These are phyloP conservation scores for Tenualosa ilisha DNA, from an alignment of 2,797 vertebrate species.

Conservation along the genomic window DNA sequence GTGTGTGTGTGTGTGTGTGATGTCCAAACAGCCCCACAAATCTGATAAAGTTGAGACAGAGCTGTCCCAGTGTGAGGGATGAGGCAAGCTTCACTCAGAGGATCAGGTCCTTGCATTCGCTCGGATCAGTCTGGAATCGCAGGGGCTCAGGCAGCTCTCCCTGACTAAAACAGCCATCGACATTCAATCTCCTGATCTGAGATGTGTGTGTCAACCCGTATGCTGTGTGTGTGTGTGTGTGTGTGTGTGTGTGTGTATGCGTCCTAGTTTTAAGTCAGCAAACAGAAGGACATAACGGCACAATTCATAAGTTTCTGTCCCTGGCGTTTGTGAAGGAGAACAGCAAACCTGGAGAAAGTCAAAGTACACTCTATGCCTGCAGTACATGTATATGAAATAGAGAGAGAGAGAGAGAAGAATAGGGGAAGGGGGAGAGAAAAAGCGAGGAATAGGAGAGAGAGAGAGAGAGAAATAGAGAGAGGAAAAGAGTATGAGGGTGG, in stretches of 20 bases:
- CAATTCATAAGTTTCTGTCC: constrained; percentile 5
- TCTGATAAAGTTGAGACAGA: not conserved
- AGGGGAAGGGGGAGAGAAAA: not conserved
- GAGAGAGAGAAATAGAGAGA: constrained; percentile 14
- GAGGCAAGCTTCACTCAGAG: not conserved
- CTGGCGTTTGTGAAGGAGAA: not conserved
- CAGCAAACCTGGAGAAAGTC: not conserved
- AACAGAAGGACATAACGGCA: not conserved
- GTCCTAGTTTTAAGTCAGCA: not conserved
- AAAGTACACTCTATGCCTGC: constrained; percentile 20
- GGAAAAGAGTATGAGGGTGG: not conserved
- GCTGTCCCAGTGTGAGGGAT: not conserved
- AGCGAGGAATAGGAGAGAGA: not conserved
- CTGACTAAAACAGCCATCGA: not conserved
- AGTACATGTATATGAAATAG: not conserved
- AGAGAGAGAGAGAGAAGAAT: not conserved
- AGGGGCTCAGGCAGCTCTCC: not conserved
- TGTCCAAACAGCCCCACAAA: not conserved
- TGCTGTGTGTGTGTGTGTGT: not conserved
- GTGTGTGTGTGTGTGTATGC: not conserved
- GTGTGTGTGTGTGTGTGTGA: not conserved
- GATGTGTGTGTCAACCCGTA: not conserved
- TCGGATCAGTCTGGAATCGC: not conserved
- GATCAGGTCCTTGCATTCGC: not conserved
- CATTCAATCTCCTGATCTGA: not conserved